Conservation (phyloP, 2,113 vertebrate genomes). For the Colossoma macropomum region DNA sequence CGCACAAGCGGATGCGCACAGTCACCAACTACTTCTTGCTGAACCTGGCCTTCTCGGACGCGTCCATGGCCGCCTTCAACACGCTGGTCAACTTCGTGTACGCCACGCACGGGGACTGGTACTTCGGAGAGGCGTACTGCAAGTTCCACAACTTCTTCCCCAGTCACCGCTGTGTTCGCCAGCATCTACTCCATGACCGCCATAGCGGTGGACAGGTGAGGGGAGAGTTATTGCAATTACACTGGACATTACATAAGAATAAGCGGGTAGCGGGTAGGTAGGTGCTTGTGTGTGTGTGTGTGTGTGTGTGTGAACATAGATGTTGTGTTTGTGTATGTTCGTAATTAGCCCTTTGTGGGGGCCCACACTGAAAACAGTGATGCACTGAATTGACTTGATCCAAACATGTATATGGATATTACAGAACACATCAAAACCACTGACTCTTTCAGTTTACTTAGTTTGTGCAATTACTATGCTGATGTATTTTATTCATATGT, state of each 20-base stretch:
- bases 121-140: constrained; percentile 94
- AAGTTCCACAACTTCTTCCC: constrained; percentile 99
- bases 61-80: constrained; percentile 96
- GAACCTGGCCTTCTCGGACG: constrained; percentile 94
- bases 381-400: too few relatives aligned
- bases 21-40: constrained; percentile 96
- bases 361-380: too few relatives aligned
- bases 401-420: too few relatives aligned
- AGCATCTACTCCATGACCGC: constrained; percentile 99
- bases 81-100: constrained; percentile 95
- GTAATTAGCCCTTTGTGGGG: background rate
- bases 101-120: constrained; percentile 92
- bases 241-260: background rate
- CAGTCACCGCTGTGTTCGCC: constrained; percentile 93
- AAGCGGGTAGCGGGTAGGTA: background rate
- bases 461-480: too few relatives aligned
- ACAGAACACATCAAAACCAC: too few relatives aligned
- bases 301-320: background rate
- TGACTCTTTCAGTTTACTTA: too few relatives aligned
- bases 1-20: constrained; percentile 95
- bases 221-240: background rate
- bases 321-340: background rate
- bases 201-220: constrained; percentile 96
- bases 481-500: too few relatives aligned
- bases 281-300: background rate